Evolutionary conservation across 2,113 vertebrate species (phyloP).

Genomic region (Vimba vimba): DNA sequence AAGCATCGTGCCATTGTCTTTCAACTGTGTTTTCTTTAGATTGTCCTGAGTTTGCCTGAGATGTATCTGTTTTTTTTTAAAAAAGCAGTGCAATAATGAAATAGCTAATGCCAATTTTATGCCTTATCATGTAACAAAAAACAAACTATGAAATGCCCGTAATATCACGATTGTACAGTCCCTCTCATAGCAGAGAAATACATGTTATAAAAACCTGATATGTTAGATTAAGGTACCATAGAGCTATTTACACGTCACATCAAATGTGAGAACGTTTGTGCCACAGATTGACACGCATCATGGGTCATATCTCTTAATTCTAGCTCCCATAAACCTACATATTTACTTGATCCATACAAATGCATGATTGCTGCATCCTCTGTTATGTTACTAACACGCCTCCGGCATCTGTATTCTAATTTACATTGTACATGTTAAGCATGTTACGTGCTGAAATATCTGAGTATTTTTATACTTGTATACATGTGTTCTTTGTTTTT

Average conservation of each 20-base stretch:
- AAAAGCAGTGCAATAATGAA: conserved; percentile 13
- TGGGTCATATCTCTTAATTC: not conserved
- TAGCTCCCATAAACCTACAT: not conserved
- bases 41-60: not conserved
- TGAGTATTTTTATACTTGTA: conserved; percentile 47
- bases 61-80: not conserved
- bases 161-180: conserved; percentile 1
- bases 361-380: conserved; percentile 41
- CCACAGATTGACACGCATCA: not conserved
- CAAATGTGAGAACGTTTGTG: conserved; percentile 15
- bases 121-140: conserved; percentile 15
- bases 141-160: conserved; percentile 3
- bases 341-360: conserved; percentile 1
- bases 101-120: conserved; percentile 22
- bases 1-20: not conserved
- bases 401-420: not conserved
- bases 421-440: conserved; percentile 35
- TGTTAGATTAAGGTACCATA: conserved; percentile 25
- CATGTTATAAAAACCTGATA: not conserved
- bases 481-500: conserved; percentile 33
- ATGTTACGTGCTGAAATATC: conserved; percentile 28
- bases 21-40: not conserved
- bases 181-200: conserved; percentile 22
- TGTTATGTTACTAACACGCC: conserved; percentile 3
- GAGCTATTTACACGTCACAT: conserved; percentile 29